A percentile compares a stretch with the other conserved stretches of the same genome.
These are phyloP conservation scores for Actinostola sp. DNA, from an alignment of 92 coral and sea anemone species.

Conservation along the genomic window DNA sequence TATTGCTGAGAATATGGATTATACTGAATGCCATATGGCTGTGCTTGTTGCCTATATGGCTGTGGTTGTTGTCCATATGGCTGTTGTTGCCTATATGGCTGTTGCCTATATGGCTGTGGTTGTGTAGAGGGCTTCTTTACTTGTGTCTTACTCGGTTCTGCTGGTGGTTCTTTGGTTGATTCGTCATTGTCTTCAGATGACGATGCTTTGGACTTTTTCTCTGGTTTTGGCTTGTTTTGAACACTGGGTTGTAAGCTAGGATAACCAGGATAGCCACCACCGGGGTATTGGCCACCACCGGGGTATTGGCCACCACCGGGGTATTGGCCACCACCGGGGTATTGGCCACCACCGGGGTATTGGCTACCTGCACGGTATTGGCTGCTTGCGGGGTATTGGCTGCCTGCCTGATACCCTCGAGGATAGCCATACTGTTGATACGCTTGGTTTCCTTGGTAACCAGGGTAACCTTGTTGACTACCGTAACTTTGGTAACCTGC, in stretches of 20 bases:
- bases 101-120: conserved; percentile 9
- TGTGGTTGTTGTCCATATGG: conserved; percentile 3
- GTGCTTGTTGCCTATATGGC: not conserved
- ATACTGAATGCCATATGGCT: too few species aligned
- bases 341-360: too few species aligned
- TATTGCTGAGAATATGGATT: too few species aligned
- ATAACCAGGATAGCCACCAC: conserved; percentile 9
- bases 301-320: not conserved
- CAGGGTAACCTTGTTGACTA: not conserved
- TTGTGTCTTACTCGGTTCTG: conserved; percentile 13
- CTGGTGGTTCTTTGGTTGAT: conserved; percentile 3
- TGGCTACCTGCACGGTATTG: not conserved
- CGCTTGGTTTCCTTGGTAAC: not conserved
- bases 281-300: too few species aligned
- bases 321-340: too few species aligned
- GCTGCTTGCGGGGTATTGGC: not conserved
- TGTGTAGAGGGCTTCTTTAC: not conserved
- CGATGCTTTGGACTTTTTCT: conserved; percentile 16
- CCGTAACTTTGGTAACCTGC: conserved; percentile 1
- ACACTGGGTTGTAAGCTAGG: not conserved
- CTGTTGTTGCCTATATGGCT: conserved; percentile 1
- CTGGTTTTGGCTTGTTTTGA: conserved; percentile 15
- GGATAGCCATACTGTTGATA: not conserved
- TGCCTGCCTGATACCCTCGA: conserved; percentile 2
- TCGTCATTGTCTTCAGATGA: conserved; percentile 8